phyloP scores from a whole-genome alignment of 2,888 invertebrate genomes.

The Drosophila conformis region DNA sequence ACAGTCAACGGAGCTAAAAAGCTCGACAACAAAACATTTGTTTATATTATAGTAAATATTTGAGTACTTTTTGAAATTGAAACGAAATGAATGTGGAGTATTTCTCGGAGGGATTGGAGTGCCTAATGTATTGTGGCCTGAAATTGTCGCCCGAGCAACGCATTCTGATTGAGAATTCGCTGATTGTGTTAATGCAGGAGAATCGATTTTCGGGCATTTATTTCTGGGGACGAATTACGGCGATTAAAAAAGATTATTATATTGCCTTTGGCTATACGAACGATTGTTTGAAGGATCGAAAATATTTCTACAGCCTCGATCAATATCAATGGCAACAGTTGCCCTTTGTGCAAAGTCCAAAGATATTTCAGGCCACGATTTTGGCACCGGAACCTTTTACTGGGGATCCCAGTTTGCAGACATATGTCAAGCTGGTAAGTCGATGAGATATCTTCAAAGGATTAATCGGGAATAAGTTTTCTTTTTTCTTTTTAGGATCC shows the following conservation, averaged over 20 bases:
- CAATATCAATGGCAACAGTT: constrained; percentile 89
- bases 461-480: not conserved
- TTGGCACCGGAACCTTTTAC: constrained; percentile 79
- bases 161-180: constrained; percentile 90
- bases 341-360: constrained; percentile 84
- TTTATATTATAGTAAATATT: constrained; percentile 5
- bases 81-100: constrained; percentile 82
- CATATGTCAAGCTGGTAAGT: constrained; percentile 79
- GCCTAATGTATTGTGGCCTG: constrained; percentile 87
- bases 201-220: constrained; percentile 93
- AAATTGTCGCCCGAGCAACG: constrained; percentile 91
- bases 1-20: constrained; percentile 15
- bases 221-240: constrained; percentile 94
- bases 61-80: constrained; percentile 31
- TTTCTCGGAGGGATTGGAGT: constrained; percentile 83
- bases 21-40: constrained; percentile 12
- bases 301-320: constrained; percentile 92
- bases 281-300: constrained; percentile 90
- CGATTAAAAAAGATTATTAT: constrained; percentile 91
- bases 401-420: constrained; percentile 81
- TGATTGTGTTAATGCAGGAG: constrained; percentile 92
- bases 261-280: constrained; percentile 91
- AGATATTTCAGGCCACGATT: constrained; percentile 83
- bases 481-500: constrained; percentile 84
- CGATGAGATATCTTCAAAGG: not conserved